A percentile compares a stretch with the other conserved stretches of the same genome.
Evolutionary conservation across 1,140 invertebrate genomes (phyloP).

Genomic region (Drosophila nebulosa): DNA sequence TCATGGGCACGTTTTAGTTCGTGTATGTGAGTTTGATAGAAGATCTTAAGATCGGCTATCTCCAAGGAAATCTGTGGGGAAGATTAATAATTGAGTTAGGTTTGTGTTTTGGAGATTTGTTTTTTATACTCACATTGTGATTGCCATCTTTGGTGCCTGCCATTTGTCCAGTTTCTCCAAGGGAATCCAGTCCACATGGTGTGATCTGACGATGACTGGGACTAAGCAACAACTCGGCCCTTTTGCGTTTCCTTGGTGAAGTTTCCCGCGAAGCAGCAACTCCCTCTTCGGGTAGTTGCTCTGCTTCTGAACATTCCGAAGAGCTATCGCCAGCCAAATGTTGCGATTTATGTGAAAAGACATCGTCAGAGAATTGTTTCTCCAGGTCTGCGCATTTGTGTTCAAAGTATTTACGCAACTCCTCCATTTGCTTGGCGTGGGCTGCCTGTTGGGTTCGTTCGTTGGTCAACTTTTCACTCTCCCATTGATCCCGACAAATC

Average conservation of each 20-base stretch:
- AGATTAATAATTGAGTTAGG: neutral
- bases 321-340: slow-evolving; percentile 59
- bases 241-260: slow-evolving; percentile 64
- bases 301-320: slow-evolving; percentile 68
- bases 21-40: slow-evolving; percentile 71
- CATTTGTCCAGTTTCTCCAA: slow-evolving; percentile 14
- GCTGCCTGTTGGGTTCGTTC: slow-evolving; percentile 83
- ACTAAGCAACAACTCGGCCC: slow-evolving; percentile 67
- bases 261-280: slow-evolving; percentile 41
- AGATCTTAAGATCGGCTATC: slow-evolving; percentile 59
- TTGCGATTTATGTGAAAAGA: slow-evolving; percentile 86
- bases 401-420: slow-evolving; percentile 89
- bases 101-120: too few species aligned
- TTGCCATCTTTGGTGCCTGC: slow-evolving; percentile 29
- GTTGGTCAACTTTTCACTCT: slow-evolving; percentile 51
- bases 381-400: slow-evolving; percentile 89
- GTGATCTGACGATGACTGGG: slow-evolving; percentile 77
- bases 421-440: slow-evolving; percentile 88
- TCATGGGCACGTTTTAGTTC: slow-evolving; percentile 61
- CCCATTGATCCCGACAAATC: slow-evolving; percentile 79
- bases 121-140: slow-evolving; percentile 8
- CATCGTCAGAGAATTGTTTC: slow-evolving; percentile 87
- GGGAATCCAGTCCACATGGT: slow-evolving; percentile 49
- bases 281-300: slow-evolving; percentile 60
- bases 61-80: slow-evolving; percentile 38